Evolutionary conservation across 2,797 vertebrate species (phyloP).

Genomic region (Glossophaga mutica): DNA sequence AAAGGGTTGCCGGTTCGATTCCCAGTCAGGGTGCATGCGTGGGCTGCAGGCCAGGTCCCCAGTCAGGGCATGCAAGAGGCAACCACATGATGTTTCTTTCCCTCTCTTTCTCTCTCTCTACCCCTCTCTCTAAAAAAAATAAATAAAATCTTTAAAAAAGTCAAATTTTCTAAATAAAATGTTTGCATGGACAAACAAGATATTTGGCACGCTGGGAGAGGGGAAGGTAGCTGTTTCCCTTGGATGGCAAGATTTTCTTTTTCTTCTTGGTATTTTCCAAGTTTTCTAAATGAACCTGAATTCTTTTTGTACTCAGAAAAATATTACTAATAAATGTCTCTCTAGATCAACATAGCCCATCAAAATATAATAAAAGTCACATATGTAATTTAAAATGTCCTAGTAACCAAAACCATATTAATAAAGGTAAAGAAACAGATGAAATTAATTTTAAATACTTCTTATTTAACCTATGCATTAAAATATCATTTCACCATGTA

Average conservation of each 20-base stretch:
- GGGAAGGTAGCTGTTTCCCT: not conserved
- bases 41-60: too few relatives aligned
- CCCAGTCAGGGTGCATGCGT: too few relatives aligned
- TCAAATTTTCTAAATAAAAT: conserved; percentile 22
- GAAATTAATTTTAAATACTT: conserved; percentile 2
- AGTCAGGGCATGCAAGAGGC: too few relatives aligned
- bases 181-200: not conserved
- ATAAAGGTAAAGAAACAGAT: not conserved
- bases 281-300: conserved; percentile 11
- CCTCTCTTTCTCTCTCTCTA: too few relatives aligned
- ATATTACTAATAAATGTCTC: not conserved
- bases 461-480: not conserved
- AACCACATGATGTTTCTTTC: too few relatives aligned
- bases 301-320: not conserved
- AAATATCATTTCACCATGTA: not conserved
- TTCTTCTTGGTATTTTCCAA: not conserved
- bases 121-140: too few relatives aligned
- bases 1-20: too few relatives aligned
- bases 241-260: not conserved
- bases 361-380: not conserved
- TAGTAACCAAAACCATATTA: not conserved
- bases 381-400: not conserved
- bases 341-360: not conserved
- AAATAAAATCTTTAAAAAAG: not conserved
- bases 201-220: not conserved